phyloP scores from a whole-genome alignment of 1,140 invertebrate genomes.

The Bicyclus anynana region DNA sequence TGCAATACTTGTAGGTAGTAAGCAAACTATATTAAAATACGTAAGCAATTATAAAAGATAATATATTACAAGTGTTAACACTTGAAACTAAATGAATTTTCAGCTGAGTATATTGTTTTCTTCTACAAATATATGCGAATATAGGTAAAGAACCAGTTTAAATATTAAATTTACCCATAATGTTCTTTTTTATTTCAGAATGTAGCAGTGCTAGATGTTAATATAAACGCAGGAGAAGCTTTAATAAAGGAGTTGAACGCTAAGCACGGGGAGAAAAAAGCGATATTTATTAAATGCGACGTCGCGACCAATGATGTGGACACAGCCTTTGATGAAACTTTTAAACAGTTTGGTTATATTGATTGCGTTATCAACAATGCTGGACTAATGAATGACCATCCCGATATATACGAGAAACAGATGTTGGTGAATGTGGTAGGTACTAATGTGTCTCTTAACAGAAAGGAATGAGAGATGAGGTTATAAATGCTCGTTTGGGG shows the following conservation, averaged over 20 bases:
- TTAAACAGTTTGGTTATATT: slow-evolving; percentile 75
- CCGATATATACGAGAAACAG: slow-evolving; percentile 44
- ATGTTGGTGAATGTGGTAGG: slow-evolving; percentile 63
- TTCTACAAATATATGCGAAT: too few species aligned
- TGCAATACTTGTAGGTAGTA: too few species aligned
- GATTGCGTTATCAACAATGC: slow-evolving; percentile 84
- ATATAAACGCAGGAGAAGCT: slow-evolving; percentile 27
- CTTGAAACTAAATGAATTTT: too few species aligned
- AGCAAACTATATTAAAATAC: too few species aligned
- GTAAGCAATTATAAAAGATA: too few species aligned
- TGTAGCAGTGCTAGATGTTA: slow-evolving; percentile 47
- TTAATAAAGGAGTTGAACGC: slow-evolving; percentile 41
- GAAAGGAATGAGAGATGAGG: too few species aligned
- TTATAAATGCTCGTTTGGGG: too few species aligned
- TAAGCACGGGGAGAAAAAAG: slow-evolving; percentile 40
- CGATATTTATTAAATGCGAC: slow-evolving; percentile 52
- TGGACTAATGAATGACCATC: slow-evolving; percentile 67
- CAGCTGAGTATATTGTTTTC: too few species aligned
- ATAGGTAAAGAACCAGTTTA: too few species aligned
- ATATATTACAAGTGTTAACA: too few species aligned
- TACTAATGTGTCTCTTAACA: not conserved
- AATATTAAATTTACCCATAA: not conserved
- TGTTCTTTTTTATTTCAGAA: slow-evolving; percentile 34
- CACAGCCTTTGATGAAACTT: slow-evolving; percentile 30
- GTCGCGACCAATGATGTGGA: slow-evolving; percentile 40